phyloP scores from a whole-genome alignment of 2,797 vertebrate species.

The Mustela erminea region DNA sequence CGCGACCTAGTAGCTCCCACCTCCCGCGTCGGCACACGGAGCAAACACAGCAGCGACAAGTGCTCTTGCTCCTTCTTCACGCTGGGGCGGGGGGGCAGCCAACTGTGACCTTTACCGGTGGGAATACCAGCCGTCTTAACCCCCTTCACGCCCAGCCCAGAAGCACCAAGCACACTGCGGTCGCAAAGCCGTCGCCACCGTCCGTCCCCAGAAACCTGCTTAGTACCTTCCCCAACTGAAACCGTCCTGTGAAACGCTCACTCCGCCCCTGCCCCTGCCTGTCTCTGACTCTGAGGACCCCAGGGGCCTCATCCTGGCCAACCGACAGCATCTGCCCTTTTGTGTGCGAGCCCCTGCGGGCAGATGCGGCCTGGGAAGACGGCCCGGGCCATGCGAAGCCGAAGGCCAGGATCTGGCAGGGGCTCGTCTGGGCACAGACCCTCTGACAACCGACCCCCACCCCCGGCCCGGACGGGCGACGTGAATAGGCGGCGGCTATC shows the following conservation, averaged over 20 bases:
- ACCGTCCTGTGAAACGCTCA: no score
- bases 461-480: background rate
- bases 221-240: background rate
- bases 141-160: no score
- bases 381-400: background rate
- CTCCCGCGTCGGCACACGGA: background rate
- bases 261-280: background rate
- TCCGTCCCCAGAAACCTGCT: background rate
- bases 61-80: background rate
- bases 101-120: no score
- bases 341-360: accelerated
- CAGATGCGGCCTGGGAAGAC: background rate
- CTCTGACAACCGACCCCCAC: background rate
- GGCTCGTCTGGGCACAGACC: background rate
- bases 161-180: no score
- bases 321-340: background rate
- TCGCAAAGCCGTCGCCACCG: accelerated
- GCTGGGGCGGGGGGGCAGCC: background rate
- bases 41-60: background rate
- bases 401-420: accelerated
- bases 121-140: no score
- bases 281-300: background rate
- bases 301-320: background rate
- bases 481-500: accelerated
- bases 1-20: accelerated